phyloP scores from a whole-genome alignment of 2,113 vertebrate genomes.

The Prinia subflava region DNA sequence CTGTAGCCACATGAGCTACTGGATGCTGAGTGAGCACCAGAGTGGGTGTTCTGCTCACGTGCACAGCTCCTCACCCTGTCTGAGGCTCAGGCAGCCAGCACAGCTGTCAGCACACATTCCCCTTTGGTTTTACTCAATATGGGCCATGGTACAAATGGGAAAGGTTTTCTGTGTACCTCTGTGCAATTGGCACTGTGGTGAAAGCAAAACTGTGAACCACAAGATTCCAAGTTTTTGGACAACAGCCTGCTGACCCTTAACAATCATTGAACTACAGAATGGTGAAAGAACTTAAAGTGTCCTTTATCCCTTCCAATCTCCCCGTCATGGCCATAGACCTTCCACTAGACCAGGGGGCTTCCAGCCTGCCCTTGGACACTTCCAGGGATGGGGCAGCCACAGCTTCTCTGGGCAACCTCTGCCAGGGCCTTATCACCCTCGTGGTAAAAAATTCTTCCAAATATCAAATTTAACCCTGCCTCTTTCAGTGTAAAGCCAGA shows the following conservation, averaged over 20 bases:
- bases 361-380: background rate
- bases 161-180: background rate
- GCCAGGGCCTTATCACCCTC: background rate
- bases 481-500: background rate
- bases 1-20: background rate
- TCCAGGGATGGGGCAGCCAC: background rate
- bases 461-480: background rate
- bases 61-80: background rate
- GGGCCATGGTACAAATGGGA: background rate
- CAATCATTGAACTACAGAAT: fast-evolving
- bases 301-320: background rate
- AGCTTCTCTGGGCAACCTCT: background rate
- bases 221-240: background rate
- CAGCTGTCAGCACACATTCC: background rate
- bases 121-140: background rate
- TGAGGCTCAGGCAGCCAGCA: background rate
- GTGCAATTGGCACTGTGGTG: background rate
- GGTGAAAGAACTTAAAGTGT: background rate
- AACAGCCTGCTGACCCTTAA: background rate
- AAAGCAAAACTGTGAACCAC: background rate
- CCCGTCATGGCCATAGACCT: background rate
- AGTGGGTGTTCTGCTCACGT: background rate
- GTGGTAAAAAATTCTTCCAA: background rate
- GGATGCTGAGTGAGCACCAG: background rate
- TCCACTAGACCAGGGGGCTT: background rate